Evolutionary conservation across 2,113 vertebrate genomes (phyloP).

Genomic region (Tamias sibiricus): DNA sequence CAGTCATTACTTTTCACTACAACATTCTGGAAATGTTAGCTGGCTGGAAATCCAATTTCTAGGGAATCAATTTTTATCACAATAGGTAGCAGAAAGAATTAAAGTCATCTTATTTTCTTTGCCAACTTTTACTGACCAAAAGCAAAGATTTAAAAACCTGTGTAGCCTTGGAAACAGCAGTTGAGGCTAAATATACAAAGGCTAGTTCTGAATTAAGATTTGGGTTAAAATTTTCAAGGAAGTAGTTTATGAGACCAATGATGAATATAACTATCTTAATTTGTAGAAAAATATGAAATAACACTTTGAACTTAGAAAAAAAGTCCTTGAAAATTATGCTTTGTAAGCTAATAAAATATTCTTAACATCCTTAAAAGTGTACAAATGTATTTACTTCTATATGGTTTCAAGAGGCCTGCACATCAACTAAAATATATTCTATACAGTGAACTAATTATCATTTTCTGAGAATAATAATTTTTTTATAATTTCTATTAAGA

Average conservation of each 20-base stretch:
- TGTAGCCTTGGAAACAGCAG: slow-evolving; percentile 36
- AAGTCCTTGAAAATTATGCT: slow-evolving; percentile 25
- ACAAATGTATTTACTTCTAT: slow-evolving; percentile 24
- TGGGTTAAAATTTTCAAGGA: slow-evolving; percentile 28
- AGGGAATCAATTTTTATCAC: slow-evolving; percentile 49
- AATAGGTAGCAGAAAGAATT: slow-evolving; percentile 9
- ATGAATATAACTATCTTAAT: slow-evolving; percentile 24
- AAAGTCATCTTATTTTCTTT: slow-evolving; percentile 46
- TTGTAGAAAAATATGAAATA: slow-evolving; percentile 33
- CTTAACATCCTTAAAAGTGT: slow-evolving; percentile 42
- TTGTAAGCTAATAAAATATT: slow-evolving; percentile 52
- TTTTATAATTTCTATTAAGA: neutral
- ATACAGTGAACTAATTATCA: neutral
- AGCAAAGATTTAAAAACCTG: slow-evolving; percentile 13
- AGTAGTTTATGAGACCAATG: neutral
- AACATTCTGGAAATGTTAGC: neutral
- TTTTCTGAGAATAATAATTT: slow-evolving; percentile 35
- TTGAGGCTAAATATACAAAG: slow-evolving; percentile 24
- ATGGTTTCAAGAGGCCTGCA: slow-evolving; percentile 27
- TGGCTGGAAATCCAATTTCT: slow-evolving; percentile 24
- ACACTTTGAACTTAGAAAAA: slow-evolving; percentile 51
- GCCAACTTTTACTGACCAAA: slow-evolving; percentile 36
- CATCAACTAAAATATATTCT: slow-evolving; percentile 43
- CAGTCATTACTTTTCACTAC: neutral
- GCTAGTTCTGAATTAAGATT: slow-evolving; percentile 45